A percentile compares a stretch with the other conserved stretches of the same genome.
phyloP scores from a whole-genome alignment of 2,888 invertebrate species.

The Harpagoxenus sublaevis region DNA sequence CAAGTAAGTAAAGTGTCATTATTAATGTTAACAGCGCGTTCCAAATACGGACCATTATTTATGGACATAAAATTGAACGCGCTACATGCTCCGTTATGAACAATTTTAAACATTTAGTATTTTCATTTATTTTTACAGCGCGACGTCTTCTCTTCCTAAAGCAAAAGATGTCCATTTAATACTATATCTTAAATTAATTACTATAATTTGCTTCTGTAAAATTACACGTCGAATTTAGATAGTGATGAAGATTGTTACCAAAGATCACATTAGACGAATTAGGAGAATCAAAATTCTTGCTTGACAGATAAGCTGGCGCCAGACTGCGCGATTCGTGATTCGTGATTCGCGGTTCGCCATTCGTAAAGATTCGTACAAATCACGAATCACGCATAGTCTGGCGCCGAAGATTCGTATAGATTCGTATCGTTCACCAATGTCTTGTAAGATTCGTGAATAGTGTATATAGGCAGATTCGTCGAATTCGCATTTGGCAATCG shows the following conservation, averaged over 20 bases:
- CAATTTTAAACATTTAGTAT: background rate
- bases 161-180: background rate
- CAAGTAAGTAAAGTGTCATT: slow-evolving; percentile 3
- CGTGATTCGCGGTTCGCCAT: too few relatives aligned
- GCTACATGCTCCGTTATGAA: background rate
- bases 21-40: slow-evolving; percentile 23
- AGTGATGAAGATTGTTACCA: background rate
- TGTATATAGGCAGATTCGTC: too few relatives aligned
- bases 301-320: too few relatives aligned
- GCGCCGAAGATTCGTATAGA: too few relatives aligned
- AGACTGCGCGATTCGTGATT: too few relatives aligned
- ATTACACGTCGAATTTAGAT: background rate
- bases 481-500: too few relatives aligned
- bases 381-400: too few relatives aligned
- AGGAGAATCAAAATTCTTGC: background rate
- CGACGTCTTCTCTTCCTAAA: background rate
- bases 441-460: too few relatives aligned
- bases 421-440: too few relatives aligned
- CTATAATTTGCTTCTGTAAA: background rate
- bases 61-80: slow-evolving; percentile 8
- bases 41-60: slow-evolving; percentile 15
- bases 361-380: too few relatives aligned
- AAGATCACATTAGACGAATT: background rate
- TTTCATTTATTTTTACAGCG: background rate
- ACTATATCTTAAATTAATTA: too few relatives aligned